These are phyloP conservation scores for Ellobium chinense DNA, from an alignment of 2,888 invertebrate species.

Conservation along the genomic window DNA sequence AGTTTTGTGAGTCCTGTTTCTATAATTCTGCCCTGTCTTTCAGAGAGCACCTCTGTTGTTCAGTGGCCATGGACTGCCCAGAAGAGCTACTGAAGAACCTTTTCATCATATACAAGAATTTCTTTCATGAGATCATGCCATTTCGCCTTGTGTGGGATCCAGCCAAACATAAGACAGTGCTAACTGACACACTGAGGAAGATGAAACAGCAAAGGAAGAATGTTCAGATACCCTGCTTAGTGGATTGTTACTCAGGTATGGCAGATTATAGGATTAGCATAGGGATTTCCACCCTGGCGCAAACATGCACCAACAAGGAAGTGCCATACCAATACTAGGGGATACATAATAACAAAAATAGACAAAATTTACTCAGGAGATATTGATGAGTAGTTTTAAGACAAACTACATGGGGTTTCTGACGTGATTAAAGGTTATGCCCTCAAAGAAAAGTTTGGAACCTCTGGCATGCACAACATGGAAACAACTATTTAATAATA, in stretches of 20 bases:
- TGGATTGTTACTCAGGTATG: neutral
- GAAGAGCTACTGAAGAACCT: neutral
- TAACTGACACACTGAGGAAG: neutral
- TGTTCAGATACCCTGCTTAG: neutral
- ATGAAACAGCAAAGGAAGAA: neutral
- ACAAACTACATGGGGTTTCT: too few relatives aligned
- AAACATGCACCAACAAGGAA: too few relatives aligned
- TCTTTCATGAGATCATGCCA: neutral
- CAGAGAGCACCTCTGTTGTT: neutral
- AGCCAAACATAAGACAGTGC: neutral
- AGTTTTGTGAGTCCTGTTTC: too few relatives aligned
- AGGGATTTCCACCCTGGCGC: neutral
- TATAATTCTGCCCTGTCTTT: neutral
- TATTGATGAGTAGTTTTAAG: too few relatives aligned
- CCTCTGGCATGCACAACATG: too few relatives aligned
- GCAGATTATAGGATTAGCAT: neutral
- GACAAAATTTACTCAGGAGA: too few relatives aligned
- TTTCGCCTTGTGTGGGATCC: neutral
- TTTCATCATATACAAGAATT: neutral
- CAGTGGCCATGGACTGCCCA: conserved; percentile 1
- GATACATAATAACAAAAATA: too few relatives aligned
- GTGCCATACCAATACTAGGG: too few relatives aligned
- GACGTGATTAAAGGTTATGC: too few relatives aligned
- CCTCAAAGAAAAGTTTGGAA: too few relatives aligned
- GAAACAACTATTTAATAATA: too few relatives aligned